phyloP scores from a whole-genome alignment of 2,888 invertebrate species.

The Formica aserva region DNA sequence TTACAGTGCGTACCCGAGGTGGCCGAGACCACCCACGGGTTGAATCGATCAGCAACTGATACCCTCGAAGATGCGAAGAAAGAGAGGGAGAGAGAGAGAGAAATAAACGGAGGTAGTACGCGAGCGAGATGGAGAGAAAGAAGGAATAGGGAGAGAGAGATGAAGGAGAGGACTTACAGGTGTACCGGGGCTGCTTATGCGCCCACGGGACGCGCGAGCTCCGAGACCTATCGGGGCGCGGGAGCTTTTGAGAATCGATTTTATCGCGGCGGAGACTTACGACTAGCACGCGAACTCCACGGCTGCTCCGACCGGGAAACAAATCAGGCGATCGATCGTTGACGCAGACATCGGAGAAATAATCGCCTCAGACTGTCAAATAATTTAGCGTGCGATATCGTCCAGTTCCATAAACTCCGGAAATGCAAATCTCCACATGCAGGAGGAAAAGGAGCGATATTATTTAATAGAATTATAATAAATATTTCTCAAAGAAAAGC shows the following conservation, averaged over 20 bases:
- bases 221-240: conserved; percentile 65
- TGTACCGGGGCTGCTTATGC: conserved; percentile 76
- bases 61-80: conserved; percentile 65
- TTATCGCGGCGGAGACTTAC: conserved; percentile 79
- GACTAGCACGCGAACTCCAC: conserved; percentile 69
- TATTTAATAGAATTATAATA: not conserved
- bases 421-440: not conserved
- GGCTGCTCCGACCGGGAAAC: conserved; percentile 68
- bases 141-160: conserved; percentile 58
- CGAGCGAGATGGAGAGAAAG: conserved; percentile 58
- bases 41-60: conserved; percentile 84
- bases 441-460: not conserved
- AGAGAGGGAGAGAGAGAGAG: not conserved
- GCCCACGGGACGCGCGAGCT: conserved; percentile 66
- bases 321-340: conserved; percentile 63
- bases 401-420: not conserved
- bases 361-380: conserved; percentile 21
- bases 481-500: not conserved
- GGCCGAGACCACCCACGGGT: conserved; percentile 83
- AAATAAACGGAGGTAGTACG: not conserved
- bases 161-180: conserved; percentile 80
- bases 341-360: conserved; percentile 27
- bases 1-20: conserved; percentile 79
- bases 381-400: not conserved
- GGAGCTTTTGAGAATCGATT: conserved; percentile 81